Conservation (phyloP, 2,113 vertebrate genomes). For the Piprites chloris region DNA sequence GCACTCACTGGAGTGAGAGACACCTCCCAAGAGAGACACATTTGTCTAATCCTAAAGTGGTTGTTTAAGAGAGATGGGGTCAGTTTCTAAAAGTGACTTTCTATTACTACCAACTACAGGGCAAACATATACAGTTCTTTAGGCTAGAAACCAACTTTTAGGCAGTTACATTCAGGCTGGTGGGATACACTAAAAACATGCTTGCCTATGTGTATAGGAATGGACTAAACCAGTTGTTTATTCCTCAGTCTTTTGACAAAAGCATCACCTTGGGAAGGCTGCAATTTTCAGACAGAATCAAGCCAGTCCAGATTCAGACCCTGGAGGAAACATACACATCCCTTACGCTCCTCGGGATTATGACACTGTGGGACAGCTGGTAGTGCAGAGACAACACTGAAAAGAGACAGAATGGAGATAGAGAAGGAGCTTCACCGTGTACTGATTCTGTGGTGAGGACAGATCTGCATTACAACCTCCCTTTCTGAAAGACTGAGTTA, state of each 20-base stretch:
- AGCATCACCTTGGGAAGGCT: background rate
- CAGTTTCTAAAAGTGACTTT: background rate
- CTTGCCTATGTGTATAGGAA: fast-evolving
- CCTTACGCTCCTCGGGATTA: background rate
- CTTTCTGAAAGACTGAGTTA: background rate
- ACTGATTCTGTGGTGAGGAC: background rate
- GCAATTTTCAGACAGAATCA: background rate
- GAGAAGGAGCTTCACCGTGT: background rate
- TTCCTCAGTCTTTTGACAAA: background rate
- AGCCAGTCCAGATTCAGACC: background rate
- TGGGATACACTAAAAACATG: background rate
- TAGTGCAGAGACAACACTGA: background rate
- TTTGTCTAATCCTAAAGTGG: background rate
- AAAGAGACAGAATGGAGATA: background rate
- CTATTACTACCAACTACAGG: background rate
- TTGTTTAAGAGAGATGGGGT: background rate
- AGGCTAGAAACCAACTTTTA: background rate
- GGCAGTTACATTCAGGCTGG: background rate
- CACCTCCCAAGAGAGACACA: background rate
- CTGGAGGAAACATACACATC: background rate
- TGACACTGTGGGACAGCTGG: background rate
- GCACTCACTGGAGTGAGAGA: background rate
- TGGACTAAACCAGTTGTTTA: background rate
- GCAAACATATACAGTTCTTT: background rate
- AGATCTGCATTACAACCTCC: background rate